Percentiles rank a stretch among this genome's conserved stretches.
Conservation (phyloP, 2,113 vertebrate species). For the Myodes glareolus region DNA sequence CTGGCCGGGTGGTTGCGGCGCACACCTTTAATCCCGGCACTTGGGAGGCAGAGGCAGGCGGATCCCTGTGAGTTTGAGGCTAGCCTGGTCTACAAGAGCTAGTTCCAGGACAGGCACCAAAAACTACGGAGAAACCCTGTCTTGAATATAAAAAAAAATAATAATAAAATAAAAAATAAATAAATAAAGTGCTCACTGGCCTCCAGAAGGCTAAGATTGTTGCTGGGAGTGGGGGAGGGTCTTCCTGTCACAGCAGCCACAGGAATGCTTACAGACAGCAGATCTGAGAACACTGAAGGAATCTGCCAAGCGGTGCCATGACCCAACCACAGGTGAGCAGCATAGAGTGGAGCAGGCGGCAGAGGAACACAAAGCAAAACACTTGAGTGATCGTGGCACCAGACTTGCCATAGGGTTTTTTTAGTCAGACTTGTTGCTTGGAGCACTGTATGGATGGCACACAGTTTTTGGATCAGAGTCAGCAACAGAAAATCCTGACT, state of each 20-base stretch:
- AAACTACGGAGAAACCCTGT: no score
- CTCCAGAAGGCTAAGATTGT: background rate
- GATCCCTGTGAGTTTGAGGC: no score
- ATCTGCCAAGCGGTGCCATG: background rate
- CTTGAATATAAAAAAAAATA: no score
- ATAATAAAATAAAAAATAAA: no score
- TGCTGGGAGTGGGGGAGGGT: background rate
- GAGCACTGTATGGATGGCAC: background rate
- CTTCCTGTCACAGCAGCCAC: background rate
- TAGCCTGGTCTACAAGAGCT: no score
- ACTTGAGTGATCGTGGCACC: background rate
- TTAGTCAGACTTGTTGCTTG: background rate
- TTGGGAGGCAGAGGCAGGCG: no score
- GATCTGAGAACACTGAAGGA: background rate
- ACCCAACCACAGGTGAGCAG: background rate
- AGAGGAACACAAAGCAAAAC: background rate
- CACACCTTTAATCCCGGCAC: no score
- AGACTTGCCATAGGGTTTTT: background rate
- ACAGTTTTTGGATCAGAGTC: background rate
- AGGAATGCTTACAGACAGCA: background rate
- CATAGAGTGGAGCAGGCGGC: background rate
- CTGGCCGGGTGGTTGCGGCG: no score
- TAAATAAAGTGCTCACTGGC: background rate
- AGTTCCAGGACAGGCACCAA: no score
- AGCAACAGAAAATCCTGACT: slow-evolving; percentile 32